Conservation (phyloP, 2,797 vertebrate genomes). For the Protosalanx chinensis region DNA sequence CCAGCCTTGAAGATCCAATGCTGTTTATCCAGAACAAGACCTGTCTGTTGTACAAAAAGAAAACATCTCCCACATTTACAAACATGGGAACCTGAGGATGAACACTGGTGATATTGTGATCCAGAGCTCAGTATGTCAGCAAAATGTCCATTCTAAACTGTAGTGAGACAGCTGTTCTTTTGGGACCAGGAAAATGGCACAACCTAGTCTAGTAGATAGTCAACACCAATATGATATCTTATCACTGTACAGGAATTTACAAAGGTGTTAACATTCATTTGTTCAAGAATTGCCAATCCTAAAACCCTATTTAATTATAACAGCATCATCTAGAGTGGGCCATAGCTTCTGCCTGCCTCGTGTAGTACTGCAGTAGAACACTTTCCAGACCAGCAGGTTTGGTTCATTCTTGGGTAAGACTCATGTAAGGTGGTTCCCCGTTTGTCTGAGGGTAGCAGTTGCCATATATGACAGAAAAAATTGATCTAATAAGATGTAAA, state of each 20-base stretch:
- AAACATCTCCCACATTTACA: background rate
- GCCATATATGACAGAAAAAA: background rate
- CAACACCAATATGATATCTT: too few species aligned
- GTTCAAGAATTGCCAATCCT: too few species aligned
- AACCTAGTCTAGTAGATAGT: background rate
- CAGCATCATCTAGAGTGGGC: too few species aligned
- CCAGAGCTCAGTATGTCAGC: background rate
- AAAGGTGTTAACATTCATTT: background rate
- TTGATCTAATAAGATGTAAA: constrained; percentile 14
- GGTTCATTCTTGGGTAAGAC: constrained; percentile 32
- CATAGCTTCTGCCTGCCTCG: too few species aligned
- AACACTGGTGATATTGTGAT: background rate
- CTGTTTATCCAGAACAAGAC: constrained; percentile 16
- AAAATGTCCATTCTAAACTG: background rate
- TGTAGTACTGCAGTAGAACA: too few species aligned
- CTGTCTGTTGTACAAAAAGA: background rate
- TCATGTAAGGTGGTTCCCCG: background rate
- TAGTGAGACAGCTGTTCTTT: background rate
- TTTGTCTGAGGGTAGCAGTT: background rate
- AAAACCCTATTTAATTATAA: too few species aligned
- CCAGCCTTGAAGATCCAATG: constrained; percentile 25
- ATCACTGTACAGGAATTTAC: background rate
- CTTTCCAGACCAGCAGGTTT: constrained; percentile 12
- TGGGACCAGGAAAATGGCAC: constrained; percentile 13
- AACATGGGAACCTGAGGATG: constrained; percentile 5